Evolutionary conservation across 1,140 invertebrate species (phyloP).

Genomic region (Micrasema minimum): DNA sequence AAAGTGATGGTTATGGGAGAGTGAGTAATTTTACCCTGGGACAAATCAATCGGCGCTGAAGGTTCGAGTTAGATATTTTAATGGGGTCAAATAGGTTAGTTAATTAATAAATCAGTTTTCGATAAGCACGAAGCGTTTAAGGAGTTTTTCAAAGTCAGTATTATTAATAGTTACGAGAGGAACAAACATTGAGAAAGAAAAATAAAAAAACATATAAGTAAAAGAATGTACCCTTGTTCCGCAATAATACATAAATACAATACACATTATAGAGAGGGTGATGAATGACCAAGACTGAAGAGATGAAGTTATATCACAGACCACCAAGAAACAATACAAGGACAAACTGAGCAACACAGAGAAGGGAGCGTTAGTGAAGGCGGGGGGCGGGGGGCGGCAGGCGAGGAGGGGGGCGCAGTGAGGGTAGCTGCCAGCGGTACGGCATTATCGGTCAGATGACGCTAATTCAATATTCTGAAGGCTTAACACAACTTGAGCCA

Average conservation of each 20-base stretch:
- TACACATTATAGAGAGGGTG: constrained; percentile 18
- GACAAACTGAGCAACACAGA: constrained; percentile 32
- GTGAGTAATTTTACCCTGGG: constrained; percentile 41
- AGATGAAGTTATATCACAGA: constrained; percentile 28
- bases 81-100: not conserved
- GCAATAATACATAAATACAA: constrained; percentile 15
- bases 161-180: constrained; percentile 47
- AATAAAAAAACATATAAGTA: constrained; percentile 49
- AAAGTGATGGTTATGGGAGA: constrained; percentile 39
- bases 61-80: not conserved
- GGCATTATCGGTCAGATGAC: constrained; percentile 52
- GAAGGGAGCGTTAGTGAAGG: constrained; percentile 36
- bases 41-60: not conserved
- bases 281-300: constrained; percentile 20
- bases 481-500: constrained; percentile 1
- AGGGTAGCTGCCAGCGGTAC: constrained; percentile 49
- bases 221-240: constrained; percentile 40
- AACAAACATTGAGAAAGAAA: constrained; percentile 47
- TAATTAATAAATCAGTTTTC: constrained; percentile 15
- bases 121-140: constrained; percentile 35
- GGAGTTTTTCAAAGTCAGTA: constrained; percentile 35
- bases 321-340: constrained; percentile 29
- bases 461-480: constrained; percentile 38
- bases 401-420: constrained; percentile 44
- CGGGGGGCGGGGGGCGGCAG: not conserved